Percentiles rank a stretch among this genome's conserved stretches.
These are phyloP conservation scores for Aphodius sticticus DNA, from an alignment of 2,888 invertebrate species.

Conservation along the genomic window DNA sequence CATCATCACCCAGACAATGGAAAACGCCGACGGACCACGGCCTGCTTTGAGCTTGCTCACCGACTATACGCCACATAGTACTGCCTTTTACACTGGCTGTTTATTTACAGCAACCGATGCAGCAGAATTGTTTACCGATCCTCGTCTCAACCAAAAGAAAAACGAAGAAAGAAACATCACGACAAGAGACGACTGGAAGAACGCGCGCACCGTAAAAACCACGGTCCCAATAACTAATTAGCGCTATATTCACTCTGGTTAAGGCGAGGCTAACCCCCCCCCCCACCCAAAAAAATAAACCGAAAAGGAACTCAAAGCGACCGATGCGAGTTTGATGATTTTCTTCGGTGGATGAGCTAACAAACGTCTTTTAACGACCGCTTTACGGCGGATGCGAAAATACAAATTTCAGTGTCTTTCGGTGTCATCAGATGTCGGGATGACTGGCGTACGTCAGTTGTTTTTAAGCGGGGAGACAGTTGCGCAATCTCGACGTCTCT, in stretches of 20 bases:
- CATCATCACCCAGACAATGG: constrained; percentile 58
- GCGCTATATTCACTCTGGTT: constrained; percentile 16
- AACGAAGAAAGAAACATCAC: constrained; percentile 5
- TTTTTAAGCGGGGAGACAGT: not conserved
- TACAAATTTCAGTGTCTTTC: not conserved
- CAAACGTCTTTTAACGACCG: constrained; percentile 4
- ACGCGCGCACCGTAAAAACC: constrained; percentile 11
- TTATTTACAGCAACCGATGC: constrained; percentile 17
- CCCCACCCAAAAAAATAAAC: not conserved
- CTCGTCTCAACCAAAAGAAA: constrained; percentile 7
- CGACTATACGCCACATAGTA: not conserved
- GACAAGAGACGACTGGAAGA: constrained; percentile 5
- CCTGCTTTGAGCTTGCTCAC: constrained; percentile 14
- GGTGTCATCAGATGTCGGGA: not conserved
- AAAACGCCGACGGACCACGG: constrained; percentile 37
- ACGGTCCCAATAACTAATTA: constrained; percentile 16
- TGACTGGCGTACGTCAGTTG: not conserved
- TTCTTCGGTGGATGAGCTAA: not conserved
- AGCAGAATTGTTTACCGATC: constrained; percentile 20
- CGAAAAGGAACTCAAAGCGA: not conserved
- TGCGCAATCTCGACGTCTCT: not conserved
- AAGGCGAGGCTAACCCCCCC: not conserved
- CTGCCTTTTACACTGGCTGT: constrained; percentile 5
- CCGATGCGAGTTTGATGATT: not conserved
- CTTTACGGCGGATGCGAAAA: not conserved